Base-by-base conservation (phyloP, 2,113 vertebrate genomes). In the Leucoraja erinaceus region DNA sequence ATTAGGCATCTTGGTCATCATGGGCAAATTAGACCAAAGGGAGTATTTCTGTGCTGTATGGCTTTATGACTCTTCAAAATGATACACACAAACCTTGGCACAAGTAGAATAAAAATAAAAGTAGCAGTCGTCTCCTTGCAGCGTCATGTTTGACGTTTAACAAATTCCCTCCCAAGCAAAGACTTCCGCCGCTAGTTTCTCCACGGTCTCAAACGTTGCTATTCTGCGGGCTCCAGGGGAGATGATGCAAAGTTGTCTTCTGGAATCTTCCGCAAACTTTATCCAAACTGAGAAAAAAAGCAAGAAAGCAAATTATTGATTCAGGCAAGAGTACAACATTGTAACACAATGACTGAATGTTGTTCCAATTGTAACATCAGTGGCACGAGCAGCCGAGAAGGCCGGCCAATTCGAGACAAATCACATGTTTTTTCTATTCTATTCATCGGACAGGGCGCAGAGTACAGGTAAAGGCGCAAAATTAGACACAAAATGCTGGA, bases 21-120 rank as follows among this genome's bases (percentile, higher is more conserved):
- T 47, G 38, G 38, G 3, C 38, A 47, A 47, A 47, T 47, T 47
- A 47, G 38, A 47, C 38, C 38, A 47, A 47, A 47, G 38, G 38
- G 38, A 3, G 38, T 47, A 47, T 47, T 47, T 47, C 38, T 3
- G 3, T 47, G 38, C 38, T 3, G 38, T 47, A 47, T 47, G 38
- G 38, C 38, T 47, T 47, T 47, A 47, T 47, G 38, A 47, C 38
- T 63, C 63, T 12, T 79, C 6, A 94, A 94, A 94, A 93, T 93
- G 93, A 79, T 94, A 93, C 81, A 94, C 94, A 95, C 94, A 95
- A 96, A 97, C 98, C 97, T 99, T 99, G 77, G 96, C 95, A 94
- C 98, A 99, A 0, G 97, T 98, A 63, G 98, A 99, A 94, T 99
- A 99, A 96, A 98, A 99, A 94, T 95, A 99, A 95, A 99, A 99